Evolutionary conservation across 2,888 invertebrate genomes (phyloP).

Genomic region (Eristalis arbustorum): DNA sequence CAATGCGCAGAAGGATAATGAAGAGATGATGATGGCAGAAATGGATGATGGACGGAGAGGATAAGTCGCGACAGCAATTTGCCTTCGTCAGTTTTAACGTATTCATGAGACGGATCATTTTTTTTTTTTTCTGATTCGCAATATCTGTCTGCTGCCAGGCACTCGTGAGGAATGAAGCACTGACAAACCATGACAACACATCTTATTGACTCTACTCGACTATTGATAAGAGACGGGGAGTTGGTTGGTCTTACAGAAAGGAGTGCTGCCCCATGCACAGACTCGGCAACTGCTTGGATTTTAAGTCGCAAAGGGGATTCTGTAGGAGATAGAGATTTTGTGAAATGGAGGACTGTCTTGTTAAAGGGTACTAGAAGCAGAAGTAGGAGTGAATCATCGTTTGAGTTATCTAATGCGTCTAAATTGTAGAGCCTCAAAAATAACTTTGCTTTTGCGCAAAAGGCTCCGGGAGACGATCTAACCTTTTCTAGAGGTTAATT

Average conservation of each 20-base stretch:
- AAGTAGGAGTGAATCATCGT: no score
- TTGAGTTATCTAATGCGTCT: no score
- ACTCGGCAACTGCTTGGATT: neutral
- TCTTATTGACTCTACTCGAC: neutral
- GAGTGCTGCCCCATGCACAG: neutral
- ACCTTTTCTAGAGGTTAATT: no score
- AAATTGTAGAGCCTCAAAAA: no score
- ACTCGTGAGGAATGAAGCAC: neutral
- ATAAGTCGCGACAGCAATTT: conserved; percentile 66
- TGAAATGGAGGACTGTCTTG: no score
- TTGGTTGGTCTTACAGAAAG: neutral
- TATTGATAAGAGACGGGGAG: neutral
- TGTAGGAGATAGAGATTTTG: neutral
- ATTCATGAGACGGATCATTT: neutral
- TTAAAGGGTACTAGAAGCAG: no score
- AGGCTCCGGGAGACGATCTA: no score
- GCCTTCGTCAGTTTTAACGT: conserved; percentile 45
- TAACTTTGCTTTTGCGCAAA: no score
- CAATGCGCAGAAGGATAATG: conserved; percentile 13
- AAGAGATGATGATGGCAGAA: conserved; percentile 54
- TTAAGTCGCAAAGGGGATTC: neutral
- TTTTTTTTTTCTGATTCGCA: neutral
- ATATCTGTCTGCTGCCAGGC: neutral
- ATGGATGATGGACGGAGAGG: conserved; percentile 58
- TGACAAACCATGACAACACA: neutral